Conservation (phyloP, 64 coral and sea anemone genomes). For the Actinia tenebrosa region DNA sequence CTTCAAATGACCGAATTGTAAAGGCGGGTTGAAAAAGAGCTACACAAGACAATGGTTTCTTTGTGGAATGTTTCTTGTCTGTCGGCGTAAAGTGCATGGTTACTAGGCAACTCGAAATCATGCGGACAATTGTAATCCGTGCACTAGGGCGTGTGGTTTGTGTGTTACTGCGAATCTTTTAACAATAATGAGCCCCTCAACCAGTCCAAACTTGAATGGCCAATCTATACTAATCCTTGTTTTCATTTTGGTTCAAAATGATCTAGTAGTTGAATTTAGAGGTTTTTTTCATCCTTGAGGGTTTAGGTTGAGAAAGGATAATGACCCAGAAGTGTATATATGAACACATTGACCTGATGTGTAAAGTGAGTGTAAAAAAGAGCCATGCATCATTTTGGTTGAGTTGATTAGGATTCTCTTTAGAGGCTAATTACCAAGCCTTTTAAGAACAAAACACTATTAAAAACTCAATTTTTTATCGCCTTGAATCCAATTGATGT, state of each 20-base stretch:
- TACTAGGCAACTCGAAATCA: not conserved
- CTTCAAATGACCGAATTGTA: not conserved
- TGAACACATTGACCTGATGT: not conserved
- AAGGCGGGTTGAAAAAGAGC: not conserved
- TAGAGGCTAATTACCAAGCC: not conserved
- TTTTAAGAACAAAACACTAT: not conserved
- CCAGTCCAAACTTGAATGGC: not conserved
- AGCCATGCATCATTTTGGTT: not conserved
- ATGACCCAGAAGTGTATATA: not conserved
- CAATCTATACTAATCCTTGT: not conserved
- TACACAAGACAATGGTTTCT: not conserved
- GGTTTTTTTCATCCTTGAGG: not conserved
- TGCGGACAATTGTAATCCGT: not conserved
- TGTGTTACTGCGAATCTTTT: not conserved
- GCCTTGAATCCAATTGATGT: not conserved
- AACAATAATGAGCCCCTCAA: not conserved
- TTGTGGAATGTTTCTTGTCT: not conserved
- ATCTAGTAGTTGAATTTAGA: not conserved
- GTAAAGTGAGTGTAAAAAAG: not conserved
- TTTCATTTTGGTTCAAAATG: not conserved
- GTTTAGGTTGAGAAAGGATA: not conserved
- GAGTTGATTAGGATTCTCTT: not conserved
- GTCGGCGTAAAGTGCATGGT: not conserved
- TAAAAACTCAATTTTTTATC: not conserved
- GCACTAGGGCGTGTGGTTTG: not conserved